Percentiles rank a stretch among this genome's conserved stretches.
Evolutionary conservation across 2,113 vertebrate species (phyloP).

Genomic region (Hypanus sabinus): DNA sequence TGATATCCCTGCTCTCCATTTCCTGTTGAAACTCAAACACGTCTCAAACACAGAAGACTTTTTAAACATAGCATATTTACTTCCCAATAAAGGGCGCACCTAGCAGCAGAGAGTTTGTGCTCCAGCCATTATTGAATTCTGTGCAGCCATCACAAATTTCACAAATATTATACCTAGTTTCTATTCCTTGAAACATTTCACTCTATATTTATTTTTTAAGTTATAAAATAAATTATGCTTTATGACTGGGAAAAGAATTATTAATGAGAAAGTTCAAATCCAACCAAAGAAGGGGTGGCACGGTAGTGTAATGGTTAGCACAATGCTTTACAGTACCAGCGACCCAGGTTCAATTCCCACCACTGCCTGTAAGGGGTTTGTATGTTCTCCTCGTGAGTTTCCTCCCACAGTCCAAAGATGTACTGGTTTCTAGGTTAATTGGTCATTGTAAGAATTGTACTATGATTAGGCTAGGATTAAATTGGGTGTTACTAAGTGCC

Average conservation of each 20-base stretch:
- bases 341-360: too few species aligned
- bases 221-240: background rate
- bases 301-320: too few species aligned
- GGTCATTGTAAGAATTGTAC: too few species aligned
- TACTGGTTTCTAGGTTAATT: too few species aligned
- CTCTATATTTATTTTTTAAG: background rate
- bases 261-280: background rate
- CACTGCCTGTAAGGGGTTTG: too few species aligned
- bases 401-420: too few species aligned
- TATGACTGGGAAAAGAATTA: background rate
- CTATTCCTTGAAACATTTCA: background rate
- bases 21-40: constrained; percentile 34
- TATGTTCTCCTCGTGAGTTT: too few species aligned
- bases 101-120: background rate
- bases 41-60: constrained; percentile 29
- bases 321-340: too few species aligned
- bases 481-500: too few species aligned
- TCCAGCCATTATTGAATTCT: background rate
- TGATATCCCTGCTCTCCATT: constrained; percentile 26
- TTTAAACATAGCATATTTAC: constrained; percentile 26
- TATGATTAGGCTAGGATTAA: too few species aligned
- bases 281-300: too few species aligned
- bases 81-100: constrained; percentile 19
- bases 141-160: background rate
- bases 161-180: background rate